Evolutionary conservation across 2,888 invertebrate genomes (phyloP).

Genomic region (Acleris literana): DNA sequence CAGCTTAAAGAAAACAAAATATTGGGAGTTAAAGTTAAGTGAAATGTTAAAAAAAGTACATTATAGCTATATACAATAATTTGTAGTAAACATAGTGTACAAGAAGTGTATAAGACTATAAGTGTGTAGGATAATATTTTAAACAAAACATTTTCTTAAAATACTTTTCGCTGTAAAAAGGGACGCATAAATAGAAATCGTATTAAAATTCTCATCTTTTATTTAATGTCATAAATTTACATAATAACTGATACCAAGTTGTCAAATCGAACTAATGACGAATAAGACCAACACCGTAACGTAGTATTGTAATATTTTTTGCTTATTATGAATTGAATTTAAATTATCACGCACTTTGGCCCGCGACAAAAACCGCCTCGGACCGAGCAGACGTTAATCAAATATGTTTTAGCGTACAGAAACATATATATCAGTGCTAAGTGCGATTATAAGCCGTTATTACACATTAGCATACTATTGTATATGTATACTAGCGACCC

Average conservation of each 20-base stretch:
- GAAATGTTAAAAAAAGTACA: no score
- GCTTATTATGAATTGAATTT: slow-evolving; percentile 36
- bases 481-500: no score
- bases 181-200: no score
- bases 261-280: slow-evolving; percentile 10
- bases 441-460: slow-evolving; percentile 20
- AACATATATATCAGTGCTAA: slow-evolving; percentile 24
- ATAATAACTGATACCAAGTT: neutral
- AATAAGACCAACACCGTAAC: slow-evolving; percentile 13
- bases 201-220: neutral
- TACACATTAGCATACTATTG: slow-evolving; percentile 19
- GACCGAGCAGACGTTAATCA: slow-evolving; percentile 27
- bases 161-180: no score
- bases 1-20: no score
- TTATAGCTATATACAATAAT: no score
- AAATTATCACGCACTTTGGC: slow-evolving; percentile 35
- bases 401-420: slow-evolving; percentile 29
- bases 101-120: no score
- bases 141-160: no score
- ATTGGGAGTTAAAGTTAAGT: no score
- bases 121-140: no score
- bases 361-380: slow-evolving; percentile 21
- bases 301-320: slow-evolving; percentile 35
- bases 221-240: neutral
- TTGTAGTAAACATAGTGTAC: no score